Conservation (phyloP, 2,797 vertebrate genomes). For the Sebastes oblongus region DNA sequence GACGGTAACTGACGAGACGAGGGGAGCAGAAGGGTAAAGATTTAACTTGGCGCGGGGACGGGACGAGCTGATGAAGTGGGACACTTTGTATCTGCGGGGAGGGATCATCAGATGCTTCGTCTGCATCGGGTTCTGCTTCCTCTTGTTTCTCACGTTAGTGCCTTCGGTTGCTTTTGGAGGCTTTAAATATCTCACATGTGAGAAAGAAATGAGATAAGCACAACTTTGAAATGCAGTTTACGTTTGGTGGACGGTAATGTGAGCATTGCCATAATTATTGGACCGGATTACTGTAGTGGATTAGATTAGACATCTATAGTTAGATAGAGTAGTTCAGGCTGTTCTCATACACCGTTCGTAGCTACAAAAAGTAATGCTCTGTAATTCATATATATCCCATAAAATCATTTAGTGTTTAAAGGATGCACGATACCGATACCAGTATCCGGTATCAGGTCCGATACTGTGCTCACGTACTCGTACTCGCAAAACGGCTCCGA, state of each 20-base stretch:
- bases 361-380: too few species aligned
- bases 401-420: too few species aligned
- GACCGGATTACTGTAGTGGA: neutral
- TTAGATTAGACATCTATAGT: neutral
- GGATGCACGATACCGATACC: too few species aligned
- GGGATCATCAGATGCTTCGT: slow-evolving; percentile 23
- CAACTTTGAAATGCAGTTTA: neutral
- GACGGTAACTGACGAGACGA: slow-evolving; percentile 43
- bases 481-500: too few species aligned
- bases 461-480: too few species aligned
- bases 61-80: slow-evolving; percentile 54
- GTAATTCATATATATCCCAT: too few species aligned
- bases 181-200: slow-evolving; percentile 36
- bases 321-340: neutral
- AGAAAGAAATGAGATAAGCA: slow-evolving; percentile 1
- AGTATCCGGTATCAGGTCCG: too few species aligned
- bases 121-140: slow-evolving; percentile 60
- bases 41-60: slow-evolving; percentile 37
- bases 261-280: neutral
- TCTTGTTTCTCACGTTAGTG: slow-evolving; percentile 67
- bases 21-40: slow-evolving; percentile 30
- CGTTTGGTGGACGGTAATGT: neutral
- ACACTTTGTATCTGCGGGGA: slow-evolving; percentile 38
- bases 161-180: slow-evolving; percentile 48
- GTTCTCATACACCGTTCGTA: too few species aligned